Evolutionary conservation across 2,113 vertebrate genomes (phyloP).

Genomic region (Thermophis baileyi): DNA sequence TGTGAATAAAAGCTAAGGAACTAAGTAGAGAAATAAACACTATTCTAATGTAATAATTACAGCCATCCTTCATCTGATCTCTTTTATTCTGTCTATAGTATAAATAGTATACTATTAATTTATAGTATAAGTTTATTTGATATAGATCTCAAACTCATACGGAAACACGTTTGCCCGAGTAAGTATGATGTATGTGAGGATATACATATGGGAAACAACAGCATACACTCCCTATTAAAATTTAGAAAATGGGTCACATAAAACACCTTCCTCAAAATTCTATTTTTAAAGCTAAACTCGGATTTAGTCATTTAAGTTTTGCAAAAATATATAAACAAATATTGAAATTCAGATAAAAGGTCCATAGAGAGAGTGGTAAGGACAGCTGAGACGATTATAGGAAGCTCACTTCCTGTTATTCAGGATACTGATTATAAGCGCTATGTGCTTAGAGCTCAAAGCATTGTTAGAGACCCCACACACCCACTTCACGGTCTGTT

Average conservation of each 20-base stretch:
- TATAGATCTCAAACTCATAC: conserved; percentile 53
- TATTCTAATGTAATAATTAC: conserved; percentile 67
- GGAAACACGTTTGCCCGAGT: conserved; percentile 29
- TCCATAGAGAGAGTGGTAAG: no score
- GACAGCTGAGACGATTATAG: no score
- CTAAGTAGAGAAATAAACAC: conserved; percentile 64
- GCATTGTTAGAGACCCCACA: no score
- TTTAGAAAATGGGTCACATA: conserved; percentile 18
- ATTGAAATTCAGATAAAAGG: no score
- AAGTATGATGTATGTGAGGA: not conserved
- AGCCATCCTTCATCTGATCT: conserved; percentile 65
- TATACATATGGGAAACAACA: conserved; percentile 29
- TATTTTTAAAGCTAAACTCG: not conserved
- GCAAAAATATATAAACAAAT: not conserved
- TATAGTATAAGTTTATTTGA: conserved; percentile 55
- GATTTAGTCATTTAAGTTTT: not conserved
- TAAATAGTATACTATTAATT: conserved; percentile 14
- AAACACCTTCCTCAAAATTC: not conserved
- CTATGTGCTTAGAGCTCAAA: no score
- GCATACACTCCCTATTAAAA: not conserved
- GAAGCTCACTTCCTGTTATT: no score
- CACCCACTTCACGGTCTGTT: no score
- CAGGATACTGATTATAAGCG: no score
- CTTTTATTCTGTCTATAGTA: conserved; percentile 60
- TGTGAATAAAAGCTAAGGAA: not conserved